phyloP scores from a whole-genome alignment of 2,888 invertebrate genomes.

The Phymatocera aterrima region DNA sequence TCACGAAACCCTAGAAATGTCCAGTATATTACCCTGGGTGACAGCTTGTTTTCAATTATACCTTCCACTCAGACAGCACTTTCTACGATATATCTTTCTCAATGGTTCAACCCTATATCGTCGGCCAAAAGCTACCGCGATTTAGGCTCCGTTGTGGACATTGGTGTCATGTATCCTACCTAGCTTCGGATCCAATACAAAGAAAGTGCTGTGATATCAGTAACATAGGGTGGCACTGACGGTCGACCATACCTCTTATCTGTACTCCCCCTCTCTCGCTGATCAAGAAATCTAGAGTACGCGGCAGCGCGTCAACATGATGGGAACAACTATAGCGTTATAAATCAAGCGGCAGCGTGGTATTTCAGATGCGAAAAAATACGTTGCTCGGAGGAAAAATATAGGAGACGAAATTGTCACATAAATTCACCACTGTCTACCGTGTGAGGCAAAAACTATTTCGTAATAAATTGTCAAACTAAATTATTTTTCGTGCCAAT shows the following conservation, averaged over 20 bases:
- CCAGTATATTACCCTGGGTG: constrained; percentile 23
- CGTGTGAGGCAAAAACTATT: too few relatives aligned
- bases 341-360: too few relatives aligned
- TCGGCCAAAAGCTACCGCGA: background rate
- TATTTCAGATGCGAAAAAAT: too few relatives aligned
- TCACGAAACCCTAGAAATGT: constrained; percentile 4
- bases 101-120: constrained; percentile 4
- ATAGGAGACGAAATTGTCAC: too few relatives aligned
- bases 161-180: background rate
- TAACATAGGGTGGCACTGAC: background rate
- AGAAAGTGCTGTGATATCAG: background rate
- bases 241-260: background rate
- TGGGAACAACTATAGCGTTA: too few relatives aligned
- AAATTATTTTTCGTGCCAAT: too few relatives aligned
- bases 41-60: constrained; percentile 34
- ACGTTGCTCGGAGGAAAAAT: too few relatives aligned
- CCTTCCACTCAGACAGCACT: constrained; percentile 13
- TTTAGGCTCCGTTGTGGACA: background rate
- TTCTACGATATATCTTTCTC: constrained; percentile 22
- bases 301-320: background rate
- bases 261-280: background rate
- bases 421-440: too few relatives aligned
- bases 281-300: background rate
- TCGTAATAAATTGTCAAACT: too few relatives aligned
- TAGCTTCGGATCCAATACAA: background rate